Evolutionary conservation across 2,888 invertebrate genomes (phyloP), one percentile per base, ranked within the genome.

Genomic region (Ichneumoninae sp.): DNA sequence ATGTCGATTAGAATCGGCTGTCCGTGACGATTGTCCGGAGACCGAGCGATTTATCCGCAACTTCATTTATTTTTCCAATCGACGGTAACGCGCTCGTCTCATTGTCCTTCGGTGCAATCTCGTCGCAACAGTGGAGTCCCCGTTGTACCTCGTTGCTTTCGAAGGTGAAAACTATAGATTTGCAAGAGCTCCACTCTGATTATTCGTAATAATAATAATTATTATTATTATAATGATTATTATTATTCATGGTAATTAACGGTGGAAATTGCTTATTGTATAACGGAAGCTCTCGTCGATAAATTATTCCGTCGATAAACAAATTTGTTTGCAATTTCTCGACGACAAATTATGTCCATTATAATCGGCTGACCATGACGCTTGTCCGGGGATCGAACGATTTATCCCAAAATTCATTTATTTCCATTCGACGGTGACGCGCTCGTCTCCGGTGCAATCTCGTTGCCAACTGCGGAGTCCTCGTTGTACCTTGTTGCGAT

Each of bases 131-230:
- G 33, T 22, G 22, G 65, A 75, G 75, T 26, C 65, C n/a, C 1
- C 10, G 40, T 40, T 40, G 10, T 40, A 13, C 16, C 47, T 75
- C 36, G 65, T 65, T 65, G 75, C 65, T 36, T 47, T 78, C 69
- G 77, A 70, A 69, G 69, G 69, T 78, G 77, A 70, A 78, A 69
- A 69, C 50, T 22, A 40, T 60, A 13, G 2, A 40, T 33, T 26
- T 47, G 33, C 19, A 47, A 44, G 40, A 40, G 10, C 40, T 40
- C 7, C 1, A 10, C 10, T 10, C 10, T 40, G 6, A 10, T 40
- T 40, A 40, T 40, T 40, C 40, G 40, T 10, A 10, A 40, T 40
- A 40, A 40, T 40, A 40, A 40, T 40, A 40, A 36, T 40, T 10
- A 40, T 40, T 40, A 40, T 40, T 2, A 40, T 40, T 10, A 40